phyloP scores from a whole-genome alignment of 2,888 invertebrate genomes.

The Synanthedon formicaeformis region DNA sequence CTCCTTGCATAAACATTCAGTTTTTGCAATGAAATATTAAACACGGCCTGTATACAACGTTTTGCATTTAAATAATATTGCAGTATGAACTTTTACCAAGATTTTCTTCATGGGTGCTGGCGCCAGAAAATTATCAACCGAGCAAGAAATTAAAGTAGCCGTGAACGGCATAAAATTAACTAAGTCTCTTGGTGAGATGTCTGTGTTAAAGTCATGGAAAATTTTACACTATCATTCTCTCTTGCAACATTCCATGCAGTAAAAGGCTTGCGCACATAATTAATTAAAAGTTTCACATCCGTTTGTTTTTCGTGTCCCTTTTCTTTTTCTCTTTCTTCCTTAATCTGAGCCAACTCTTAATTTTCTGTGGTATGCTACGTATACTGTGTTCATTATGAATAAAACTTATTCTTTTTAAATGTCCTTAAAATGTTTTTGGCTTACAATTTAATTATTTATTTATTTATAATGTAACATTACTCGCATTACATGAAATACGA shows the following conservation, averaged over 20 bases:
- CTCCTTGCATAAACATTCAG: too few species aligned
- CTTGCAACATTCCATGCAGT: conserved; percentile 22
- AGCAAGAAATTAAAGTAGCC: conserved; percentile 62
- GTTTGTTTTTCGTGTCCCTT: conserved; percentile 15
- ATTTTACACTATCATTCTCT: conserved; percentile 22
- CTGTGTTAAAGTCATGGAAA: conserved; percentile 29
- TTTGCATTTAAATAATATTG: conserved; percentile 42
- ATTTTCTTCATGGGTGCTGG: conserved; percentile 47
- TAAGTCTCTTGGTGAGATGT: conserved; percentile 32
- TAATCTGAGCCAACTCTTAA: conserved; percentile 11
- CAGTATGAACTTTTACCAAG: conserved; percentile 34
- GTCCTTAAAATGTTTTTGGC: too few species aligned
- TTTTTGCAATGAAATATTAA: conserved; percentile 19
- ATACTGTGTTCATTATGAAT: too few species aligned
- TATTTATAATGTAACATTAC: too few species aligned
- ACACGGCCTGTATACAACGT: conserved; percentile 21
- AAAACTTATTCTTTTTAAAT: too few species aligned
- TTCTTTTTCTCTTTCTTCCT: conserved; percentile 7
- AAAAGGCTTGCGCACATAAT: conserved; percentile 36
- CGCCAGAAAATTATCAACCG: conserved; percentile 58
- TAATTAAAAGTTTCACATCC: conserved; percentile 21
- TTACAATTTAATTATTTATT: too few species aligned
- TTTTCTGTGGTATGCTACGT: too few species aligned
- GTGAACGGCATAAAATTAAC: conserved; percentile 65
- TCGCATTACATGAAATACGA: too few species aligned